Evolutionary conservation across 1,140 invertebrate genomes (phyloP), one percentile per base, ranked within the genome.

Genomic region (Mamestra configurata): DNA sequence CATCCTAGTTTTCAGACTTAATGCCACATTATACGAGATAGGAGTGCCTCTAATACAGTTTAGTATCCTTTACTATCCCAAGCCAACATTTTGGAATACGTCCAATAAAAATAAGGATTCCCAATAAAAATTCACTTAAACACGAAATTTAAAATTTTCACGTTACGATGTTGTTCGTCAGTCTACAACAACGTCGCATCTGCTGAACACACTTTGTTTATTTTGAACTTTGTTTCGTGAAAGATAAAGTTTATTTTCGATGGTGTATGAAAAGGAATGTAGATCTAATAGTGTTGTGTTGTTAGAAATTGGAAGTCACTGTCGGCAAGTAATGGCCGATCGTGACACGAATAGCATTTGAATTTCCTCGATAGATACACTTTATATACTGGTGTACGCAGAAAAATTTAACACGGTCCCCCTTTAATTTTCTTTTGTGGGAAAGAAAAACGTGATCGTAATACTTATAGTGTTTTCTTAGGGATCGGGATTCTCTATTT

Each of bases 111-210:
- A 89, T 89, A 89, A 83, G 85, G 82, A 86, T 83, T 84, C 87
- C 87, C 87, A 90, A 93, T 92, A 91, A 94, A 94, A 93, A 90
- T 90, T 93, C 91, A 93, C 92, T 93, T 93, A 93, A 91, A 93
- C 88, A 93, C 86, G 84, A 93, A 93, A 93, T 93, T 93, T 92
- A 85, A 92, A 93, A 92, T 90, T 90, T 93, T 89, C 88, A 88
- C 90, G 86, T 93, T 91, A 92, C 85, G 75, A 81, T 84, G 79
- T 84, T 84, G 49, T 77, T 82, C 75, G 7, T 20, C 53, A n/a
- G 4, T 15, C 6, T 18, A 49, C 40, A 20, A 79, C 80, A 86
- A 88, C 18, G 79, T 10, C 59, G 10, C 83, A 85, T 78, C 8
- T 24, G 10, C 1, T 7, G 59, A 57, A 37, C n/a, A 7, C 5